Evolutionary conservation across 2,888 invertebrate genomes (phyloP), one percentile per base, ranked within the genome.

Genomic region (Galerucella nymphaeae): DNA sequence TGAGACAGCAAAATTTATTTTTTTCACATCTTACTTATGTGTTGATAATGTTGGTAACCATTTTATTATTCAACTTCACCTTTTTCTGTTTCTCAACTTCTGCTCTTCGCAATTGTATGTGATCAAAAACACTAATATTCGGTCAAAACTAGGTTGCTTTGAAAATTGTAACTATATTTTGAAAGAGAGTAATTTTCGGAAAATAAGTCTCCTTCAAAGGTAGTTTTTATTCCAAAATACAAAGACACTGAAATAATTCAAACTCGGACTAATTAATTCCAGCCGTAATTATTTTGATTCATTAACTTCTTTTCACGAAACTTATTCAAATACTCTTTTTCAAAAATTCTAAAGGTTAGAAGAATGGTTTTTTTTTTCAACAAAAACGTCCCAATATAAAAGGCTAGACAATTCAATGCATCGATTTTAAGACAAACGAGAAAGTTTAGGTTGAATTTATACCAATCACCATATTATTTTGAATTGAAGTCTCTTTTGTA

Each of bases 271-370:
- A 61, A 61, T 41, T 61, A 41, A 61, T 41, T 61, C 16, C 18
- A 6, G 8, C 38, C 16, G 8, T 42, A 41, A 61, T 61, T 61
- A 61, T 61, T 41, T 61, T 41, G 16, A 41, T 18, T 61, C 61
- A 38, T 41, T 61, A n/a, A 11, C 9, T 41, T 41, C 61, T 61
- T 16, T 61, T 16, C 20, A 61, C 16, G 16, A 41, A 61, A 41
- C 41, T 38, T n/a, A 61, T 61, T 61, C 20, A 61, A 61, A 61
- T 8, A 11, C 61, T 30, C n/a, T 45, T 45, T 45, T 45, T 14
- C 4, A 41, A 14, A 61, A 61, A 61, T 41, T 38, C 11, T 16
- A 16, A 16, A 61, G n/a, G 38, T 30, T 18, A 16, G 14, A 50
- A 58, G 30, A 30, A 58, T 23, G 30, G 23, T 61, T 61, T 61